Base-by-base conservation (phyloP, 2,113 vertebrate species). In the Nesogale talazaci region DNA sequence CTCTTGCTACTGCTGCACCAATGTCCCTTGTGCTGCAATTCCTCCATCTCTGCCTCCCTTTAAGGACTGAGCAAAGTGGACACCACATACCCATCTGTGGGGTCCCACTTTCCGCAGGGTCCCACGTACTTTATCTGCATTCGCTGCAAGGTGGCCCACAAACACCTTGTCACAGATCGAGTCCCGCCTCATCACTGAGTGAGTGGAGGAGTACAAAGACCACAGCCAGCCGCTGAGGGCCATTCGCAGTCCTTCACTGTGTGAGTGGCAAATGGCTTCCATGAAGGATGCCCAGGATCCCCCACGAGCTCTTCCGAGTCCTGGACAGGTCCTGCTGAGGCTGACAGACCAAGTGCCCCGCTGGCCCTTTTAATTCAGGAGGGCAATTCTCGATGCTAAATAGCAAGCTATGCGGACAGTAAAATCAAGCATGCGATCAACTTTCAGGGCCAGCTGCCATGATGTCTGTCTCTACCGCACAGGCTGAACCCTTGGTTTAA, bases 281-380 rank as follows among this genome's bases (percentile, higher is more conserved):
- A 52, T 11, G 10, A 52, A 52, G 46, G 46, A 52, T 12, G 46
- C 46, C 46, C 9, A 52, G 46, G 46, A 9, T 52, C 46, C 46
- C 67, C 78, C 34, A 27, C 0, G 11, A 90, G n/a, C 25, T n/a
- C 11, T 15, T 77, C 59, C 0, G 56, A 67, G 38, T 9, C 46
- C 46, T 52, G 46, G 46, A 20, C 40, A 76, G 72, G 74, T 19
- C 9, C 52, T 70, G 89, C 89, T 42, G 61, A 72, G 42, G 63
- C 75, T 38, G 31, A 76, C 20, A 14, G 57, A 2, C 25, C 8
- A 78, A 88, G 46, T 38, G 8, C 25, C 29, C 40, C 36, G 83
- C 46, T 89, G 93, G 80, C 88, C 74, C 40, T 93, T 92, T 96
- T 92, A 85, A 93, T 91, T 95, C 85, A 69, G 83, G 76, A 95